Conservation (phyloP, 2,797 vertebrate genomes). For the Neoniphon sammara region DNA sequence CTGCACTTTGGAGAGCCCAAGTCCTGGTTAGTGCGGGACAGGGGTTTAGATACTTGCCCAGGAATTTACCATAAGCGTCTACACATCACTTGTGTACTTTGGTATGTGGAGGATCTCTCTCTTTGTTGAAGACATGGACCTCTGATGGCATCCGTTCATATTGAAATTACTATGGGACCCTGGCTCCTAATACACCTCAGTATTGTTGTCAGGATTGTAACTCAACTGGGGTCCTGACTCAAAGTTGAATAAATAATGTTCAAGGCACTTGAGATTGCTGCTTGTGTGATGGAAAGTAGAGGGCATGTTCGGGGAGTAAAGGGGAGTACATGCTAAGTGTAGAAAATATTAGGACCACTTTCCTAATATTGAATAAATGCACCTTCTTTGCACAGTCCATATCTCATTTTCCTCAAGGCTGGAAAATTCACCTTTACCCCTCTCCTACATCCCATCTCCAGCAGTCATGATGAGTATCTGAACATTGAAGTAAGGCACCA, state of each 20-base stretch:
- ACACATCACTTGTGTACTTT: neutral
- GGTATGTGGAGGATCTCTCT: neutral
- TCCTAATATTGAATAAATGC: neutral
- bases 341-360: neutral
- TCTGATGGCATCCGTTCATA: neutral
- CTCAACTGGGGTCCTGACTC: neutral
- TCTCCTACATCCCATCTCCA: neutral
- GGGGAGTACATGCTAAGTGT: neutral
- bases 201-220: neutral
- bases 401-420: neutral
- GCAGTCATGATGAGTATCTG: constrained; percentile 5
- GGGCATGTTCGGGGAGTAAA: neutral
- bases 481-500: neutral
- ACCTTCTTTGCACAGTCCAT: neutral
- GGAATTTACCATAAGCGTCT: neutral
- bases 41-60: neutral
- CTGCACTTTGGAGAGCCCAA: constrained; percentile 98
- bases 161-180: neutral
- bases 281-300: neutral
- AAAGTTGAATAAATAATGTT: neutral
- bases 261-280: neutral
- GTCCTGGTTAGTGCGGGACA: constrained; percentile 90
- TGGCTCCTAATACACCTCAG: neutral
- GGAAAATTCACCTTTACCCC: neutral
- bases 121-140: neutral